Evolutionary conservation across 2,888 invertebrate genomes (phyloP), one percentile per base, ranked within the genome.

Genomic region (Erynnis tages): DNA sequence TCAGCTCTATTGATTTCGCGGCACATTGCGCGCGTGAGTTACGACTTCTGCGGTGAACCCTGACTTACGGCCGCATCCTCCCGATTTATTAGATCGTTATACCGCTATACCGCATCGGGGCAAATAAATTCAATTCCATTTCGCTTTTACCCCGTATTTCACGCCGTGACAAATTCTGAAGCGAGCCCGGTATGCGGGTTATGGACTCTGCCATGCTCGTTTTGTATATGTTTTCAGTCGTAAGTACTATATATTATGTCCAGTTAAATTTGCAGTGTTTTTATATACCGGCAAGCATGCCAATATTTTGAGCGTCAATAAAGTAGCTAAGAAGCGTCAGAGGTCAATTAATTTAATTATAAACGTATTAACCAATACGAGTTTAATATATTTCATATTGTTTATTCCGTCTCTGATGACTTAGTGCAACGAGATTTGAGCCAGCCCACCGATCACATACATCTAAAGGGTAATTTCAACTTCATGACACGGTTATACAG

Each of bases 1-100:
- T 72, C 74, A 72, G 73, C 69, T 80, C 76, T 86, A 83, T 87
- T 84, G 85, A 88, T 87, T 87, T 87, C 85, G 82, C 84, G 86
- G 82, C 69, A 80, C 87, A 87, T 87, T 84, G 86, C 71, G 59
- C 74, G 63, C 66, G 69, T 79, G 82, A 87, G 74, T 83, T 86
- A 88, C 79, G 74, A 72, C 58, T 66, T 57, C 72, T 78, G 84
- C 74, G 81, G 79, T 78, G 79, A 76, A 78, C 77, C 75, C 71
- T 79, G 80, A 81, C 79, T 76, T 71, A 76, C 72, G 68, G 73
- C 73, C 75, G 72, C 76, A 71, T 76, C 76, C 76, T 69, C 66
- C 67, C 76, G 77, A 88, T 87, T 88, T 87, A 86, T 86, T 82
- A 82, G 80, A 79, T 80, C 79, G 79, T 80, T 81, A 75, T 69